Conservation (phyloP, 2,113 vertebrate species). For the Motacilla tschutschensis region DNA sequence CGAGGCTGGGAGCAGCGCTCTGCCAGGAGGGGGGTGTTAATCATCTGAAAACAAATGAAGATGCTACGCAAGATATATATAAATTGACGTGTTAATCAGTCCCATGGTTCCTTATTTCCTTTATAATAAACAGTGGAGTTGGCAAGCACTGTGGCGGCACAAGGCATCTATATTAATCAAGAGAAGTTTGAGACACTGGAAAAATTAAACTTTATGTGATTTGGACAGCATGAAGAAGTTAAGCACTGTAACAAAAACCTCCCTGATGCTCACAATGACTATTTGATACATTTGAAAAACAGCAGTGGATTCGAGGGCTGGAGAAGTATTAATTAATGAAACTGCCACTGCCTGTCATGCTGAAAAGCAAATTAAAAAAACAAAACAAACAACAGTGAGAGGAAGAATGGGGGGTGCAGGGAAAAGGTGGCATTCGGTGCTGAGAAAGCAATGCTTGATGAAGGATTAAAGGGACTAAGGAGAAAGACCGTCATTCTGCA, state of each 20-base stretch:
- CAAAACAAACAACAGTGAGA: neutral
- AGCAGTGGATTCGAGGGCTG: conserved; percentile 32
- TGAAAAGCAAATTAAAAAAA: conserved; percentile 23
- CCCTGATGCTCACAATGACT: conserved; percentile 47
- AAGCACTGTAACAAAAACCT: conserved; percentile 62
- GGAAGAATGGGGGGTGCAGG: neutral
- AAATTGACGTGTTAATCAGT: conserved; percentile 60
- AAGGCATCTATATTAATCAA: conserved; percentile 60
- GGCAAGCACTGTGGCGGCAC: conserved; percentile 57
- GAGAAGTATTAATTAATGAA: conserved; percentile 53
- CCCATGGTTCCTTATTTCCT: conserved; percentile 61
- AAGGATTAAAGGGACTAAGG: conserved; percentile 49
- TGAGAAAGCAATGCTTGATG: conserved; percentile 44
- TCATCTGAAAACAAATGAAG: conserved; percentile 53
- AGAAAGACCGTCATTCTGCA: conserved; percentile 1
- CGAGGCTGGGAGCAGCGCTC: neutral
- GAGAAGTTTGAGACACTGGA: conserved; percentile 78
- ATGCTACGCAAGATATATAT: conserved; percentile 54
- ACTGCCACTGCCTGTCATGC: conserved; percentile 54
- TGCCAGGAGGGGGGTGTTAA: conserved; percentile 13
- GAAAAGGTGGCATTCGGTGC: conserved; percentile 46
- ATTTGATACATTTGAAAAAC: conserved; percentile 23
- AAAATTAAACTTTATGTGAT: conserved; percentile 65
- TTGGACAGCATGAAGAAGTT: conserved; percentile 58
- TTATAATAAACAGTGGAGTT: conserved; percentile 50